Evolutionary conservation across 2,888 invertebrate genomes (phyloP).

Genomic region (Sturmia bella): DNA sequence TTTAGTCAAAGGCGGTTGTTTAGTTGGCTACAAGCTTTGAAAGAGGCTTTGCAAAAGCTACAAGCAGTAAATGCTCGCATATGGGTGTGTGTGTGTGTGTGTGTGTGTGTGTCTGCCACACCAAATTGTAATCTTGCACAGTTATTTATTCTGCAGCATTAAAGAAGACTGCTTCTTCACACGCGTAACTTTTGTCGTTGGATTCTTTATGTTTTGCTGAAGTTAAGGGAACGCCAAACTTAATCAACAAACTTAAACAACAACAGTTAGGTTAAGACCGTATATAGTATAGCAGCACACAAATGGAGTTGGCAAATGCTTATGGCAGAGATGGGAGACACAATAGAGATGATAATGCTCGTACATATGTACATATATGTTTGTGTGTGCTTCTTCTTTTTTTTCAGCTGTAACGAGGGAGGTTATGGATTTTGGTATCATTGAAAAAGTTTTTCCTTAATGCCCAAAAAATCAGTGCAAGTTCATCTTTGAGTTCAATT

Average conservation of each 20-base stretch:
- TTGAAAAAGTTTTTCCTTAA: too few relatives aligned
- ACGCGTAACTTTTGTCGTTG: conserved; percentile 63
- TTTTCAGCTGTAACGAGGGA: neutral
- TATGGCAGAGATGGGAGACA: conserved; percentile 28
- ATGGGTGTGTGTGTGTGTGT: too few relatives aligned
- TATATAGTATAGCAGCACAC: conserved; percentile 39
- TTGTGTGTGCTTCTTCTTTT: neutral
- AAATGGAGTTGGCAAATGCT: conserved; percentile 12
- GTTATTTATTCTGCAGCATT: conserved; percentile 54
- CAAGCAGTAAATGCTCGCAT: neutral
- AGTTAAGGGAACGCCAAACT: conserved; percentile 60
- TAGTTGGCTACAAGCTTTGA: conserved; percentile 19
- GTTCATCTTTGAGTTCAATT: too few relatives aligned
- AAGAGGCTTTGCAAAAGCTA: conserved; percentile 16
- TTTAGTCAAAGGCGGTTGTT: conserved; percentile 56
- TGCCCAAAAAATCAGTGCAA: too few relatives aligned
- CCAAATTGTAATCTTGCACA: conserved; percentile 54
- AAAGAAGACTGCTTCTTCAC: conserved; percentile 57
- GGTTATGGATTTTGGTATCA: neutral
- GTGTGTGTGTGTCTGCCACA: neutral
- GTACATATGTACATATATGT: neutral
- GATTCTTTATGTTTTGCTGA: conserved; percentile 31
- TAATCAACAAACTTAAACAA: conserved; percentile 50
- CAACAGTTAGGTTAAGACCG: conserved; percentile 53
- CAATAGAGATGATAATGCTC: neutral